A percentile compares a stretch with the other conserved stretches of the same genome.
Evolutionary conservation across 2,888 invertebrate genomes (phyloP).

Genomic region (Euphydryas editha): DNA sequence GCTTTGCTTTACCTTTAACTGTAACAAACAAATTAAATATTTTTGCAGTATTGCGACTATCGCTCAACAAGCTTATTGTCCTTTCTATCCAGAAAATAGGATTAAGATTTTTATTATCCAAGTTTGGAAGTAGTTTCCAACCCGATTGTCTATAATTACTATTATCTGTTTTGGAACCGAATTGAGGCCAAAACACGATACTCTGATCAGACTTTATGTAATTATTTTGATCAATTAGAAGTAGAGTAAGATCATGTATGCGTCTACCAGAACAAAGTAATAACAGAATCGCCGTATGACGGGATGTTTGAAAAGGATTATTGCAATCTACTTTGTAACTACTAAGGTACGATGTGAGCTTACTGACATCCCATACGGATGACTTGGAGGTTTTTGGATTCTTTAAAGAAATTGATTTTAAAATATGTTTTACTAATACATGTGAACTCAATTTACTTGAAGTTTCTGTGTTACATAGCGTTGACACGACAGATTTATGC

Average conservation of each 20-base stretch:
- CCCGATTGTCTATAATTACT: neutral
- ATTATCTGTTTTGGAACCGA: neutral
- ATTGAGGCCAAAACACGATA: too few species aligned
- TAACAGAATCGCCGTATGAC: neutral
- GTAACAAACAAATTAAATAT: too few species aligned
- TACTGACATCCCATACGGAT: too few species aligned
- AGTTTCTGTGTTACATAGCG: too few species aligned
- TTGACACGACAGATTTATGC: too few species aligned
- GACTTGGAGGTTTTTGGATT: too few species aligned
- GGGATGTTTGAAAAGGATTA: conserved; percentile 4
- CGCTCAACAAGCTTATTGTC: neutral
- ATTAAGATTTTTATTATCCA: too few species aligned
- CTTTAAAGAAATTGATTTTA: conserved; percentile 6
- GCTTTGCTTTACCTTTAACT: too few species aligned
- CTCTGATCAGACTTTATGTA: neutral
- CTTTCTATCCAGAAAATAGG: neutral
- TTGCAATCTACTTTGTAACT: neutral
- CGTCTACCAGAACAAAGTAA: too few species aligned
- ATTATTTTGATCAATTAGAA: neutral
- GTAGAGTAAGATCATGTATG: neutral
- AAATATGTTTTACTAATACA: conserved; percentile 5
- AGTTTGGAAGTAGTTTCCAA: neutral
- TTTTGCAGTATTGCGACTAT: neutral
- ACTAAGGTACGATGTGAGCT: neutral
- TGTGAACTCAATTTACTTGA: too few species aligned